Conservation (phyloP, 2,797 vertebrate species). For the Phataginus tetradactyla region DNA sequence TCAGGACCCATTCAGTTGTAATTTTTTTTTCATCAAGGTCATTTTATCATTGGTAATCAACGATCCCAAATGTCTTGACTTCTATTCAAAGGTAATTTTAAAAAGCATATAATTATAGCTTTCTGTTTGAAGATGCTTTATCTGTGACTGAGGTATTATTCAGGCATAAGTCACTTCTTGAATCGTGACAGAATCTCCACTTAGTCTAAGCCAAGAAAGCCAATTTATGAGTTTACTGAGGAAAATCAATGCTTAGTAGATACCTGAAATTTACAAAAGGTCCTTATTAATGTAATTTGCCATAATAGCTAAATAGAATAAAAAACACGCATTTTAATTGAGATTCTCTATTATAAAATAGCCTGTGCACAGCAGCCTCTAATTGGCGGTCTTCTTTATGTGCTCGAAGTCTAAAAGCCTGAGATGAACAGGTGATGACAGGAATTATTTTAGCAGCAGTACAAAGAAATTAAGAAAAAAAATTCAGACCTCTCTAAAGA, state of each 20-base stretch:
- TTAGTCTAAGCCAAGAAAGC: background rate
- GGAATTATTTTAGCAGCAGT: slow-evolving; percentile 27
- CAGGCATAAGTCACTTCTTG: background rate
- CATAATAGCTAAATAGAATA: slow-evolving; percentile 35
- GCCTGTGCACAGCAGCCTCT: background rate
- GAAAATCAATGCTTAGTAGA: background rate
- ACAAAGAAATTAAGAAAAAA: slow-evolving; percentile 9
- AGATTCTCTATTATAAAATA: slow-evolving; percentile 44
- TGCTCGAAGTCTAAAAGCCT: slow-evolving; percentile 16
- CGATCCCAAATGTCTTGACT: background rate
- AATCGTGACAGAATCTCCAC: background rate
- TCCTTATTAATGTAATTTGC: slow-evolving; percentile 32
- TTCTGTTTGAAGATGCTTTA: background rate
- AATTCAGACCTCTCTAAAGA: slow-evolving; percentile 12
- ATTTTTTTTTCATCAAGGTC: background rate
- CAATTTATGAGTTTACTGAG: background rate
- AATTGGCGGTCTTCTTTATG: slow-evolving; percentile 36
- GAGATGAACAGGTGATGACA: slow-evolving; percentile 37
- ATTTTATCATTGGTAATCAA: background rate
- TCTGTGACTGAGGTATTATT: background rate
- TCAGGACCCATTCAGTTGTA: background rate
- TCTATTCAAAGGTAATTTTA: background rate
- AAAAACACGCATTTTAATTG: slow-evolving; percentile 29
- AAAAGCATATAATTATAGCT: background rate
- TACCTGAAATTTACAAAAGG: slow-evolving; percentile 3